Evolutionary conservation across 2,113 vertebrate genomes (phyloP).

Genomic region (Poicephalus gulielmi): DNA sequence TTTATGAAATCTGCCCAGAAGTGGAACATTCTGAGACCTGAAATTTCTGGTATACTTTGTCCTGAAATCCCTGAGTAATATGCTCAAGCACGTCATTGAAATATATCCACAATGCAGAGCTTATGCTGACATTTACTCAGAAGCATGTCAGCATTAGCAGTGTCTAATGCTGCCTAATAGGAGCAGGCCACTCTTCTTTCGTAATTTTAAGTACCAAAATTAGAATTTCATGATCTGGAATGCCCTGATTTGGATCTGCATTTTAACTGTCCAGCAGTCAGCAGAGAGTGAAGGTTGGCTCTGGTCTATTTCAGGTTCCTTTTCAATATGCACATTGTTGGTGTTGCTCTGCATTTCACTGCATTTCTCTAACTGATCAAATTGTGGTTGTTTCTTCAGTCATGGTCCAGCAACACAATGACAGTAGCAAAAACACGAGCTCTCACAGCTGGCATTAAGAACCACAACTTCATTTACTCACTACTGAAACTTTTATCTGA

Average conservation of each 20-base stretch:
- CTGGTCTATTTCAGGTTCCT: neutral
- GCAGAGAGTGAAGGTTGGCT: neutral
- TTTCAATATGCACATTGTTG: neutral
- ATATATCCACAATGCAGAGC: neutral
- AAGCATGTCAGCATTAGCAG: neutral
- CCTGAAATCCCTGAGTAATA: neutral
- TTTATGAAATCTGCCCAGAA: neutral
- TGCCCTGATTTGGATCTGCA: neutral
- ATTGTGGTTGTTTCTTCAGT: conserved; percentile 31
- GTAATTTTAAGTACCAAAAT: neutral
- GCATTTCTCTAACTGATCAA: neutral
- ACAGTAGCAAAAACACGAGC: conserved; percentile 1
- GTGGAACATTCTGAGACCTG: neutral
- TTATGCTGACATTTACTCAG: neutral
- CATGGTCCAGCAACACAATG: conserved; percentile 35
- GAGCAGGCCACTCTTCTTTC: neutral
- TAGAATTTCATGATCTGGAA: neutral
- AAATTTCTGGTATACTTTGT: neutral
- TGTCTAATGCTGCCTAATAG: neutral
- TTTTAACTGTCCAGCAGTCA: neutral
- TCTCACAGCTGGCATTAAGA: conserved; percentile 30
- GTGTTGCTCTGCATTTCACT: neutral
- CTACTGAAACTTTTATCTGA: neutral
- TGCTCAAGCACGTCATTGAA: neutral
- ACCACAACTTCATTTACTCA: conserved; percentile 28